Percentiles rank a stretch among this genome's conserved stretches.
Conservation (phyloP, 2,797 vertebrate genomes). For the Botia almorhae region DNA sequence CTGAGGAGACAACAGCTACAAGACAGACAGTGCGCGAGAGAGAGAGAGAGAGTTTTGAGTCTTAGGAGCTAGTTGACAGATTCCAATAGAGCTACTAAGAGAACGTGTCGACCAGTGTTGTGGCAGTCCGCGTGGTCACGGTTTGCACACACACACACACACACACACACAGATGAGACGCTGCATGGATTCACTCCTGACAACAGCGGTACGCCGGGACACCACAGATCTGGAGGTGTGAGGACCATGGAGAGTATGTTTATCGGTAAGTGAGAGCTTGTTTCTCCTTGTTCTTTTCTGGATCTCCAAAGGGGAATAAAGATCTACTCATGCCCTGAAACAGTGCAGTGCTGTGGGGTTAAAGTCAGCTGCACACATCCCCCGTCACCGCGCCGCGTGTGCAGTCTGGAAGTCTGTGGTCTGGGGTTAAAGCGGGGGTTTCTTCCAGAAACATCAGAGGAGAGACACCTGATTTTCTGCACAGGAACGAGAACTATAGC, state of each 20-base stretch:
- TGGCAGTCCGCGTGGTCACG: slow-evolving; percentile 35
- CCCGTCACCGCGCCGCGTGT: slow-evolving; percentile 4
- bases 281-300: background rate
- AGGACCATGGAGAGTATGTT: slow-evolving; percentile 93
- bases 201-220: slow-evolving; percentile 82
- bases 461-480: slow-evolving; percentile 54
- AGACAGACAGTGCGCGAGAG: background rate
- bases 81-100: slow-evolving; percentile 35
- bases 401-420: slow-evolving; percentile 41
- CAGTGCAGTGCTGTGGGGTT: background rate
- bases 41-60: slow-evolving; percentile 4
- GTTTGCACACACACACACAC: slow-evolving; percentile 26
- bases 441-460: slow-evolving; percentile 21
- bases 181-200: slow-evolving; percentile 71
- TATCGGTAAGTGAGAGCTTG: slow-evolving; percentile 89
- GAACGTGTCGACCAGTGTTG: slow-evolving; percentile 29
- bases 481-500: slow-evolving; percentile 27
- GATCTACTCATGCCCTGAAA: background rate
- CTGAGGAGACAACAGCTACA: background rate
- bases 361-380: background rate
- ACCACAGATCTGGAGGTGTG: slow-evolving; percentile 80
- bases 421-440: slow-evolving; percentile 36
- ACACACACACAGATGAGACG: slow-evolving; percentile 4
- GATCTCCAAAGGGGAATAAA: background rate
- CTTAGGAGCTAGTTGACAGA: background rate